A percentile compares a stretch with the other conserved stretches of the same genome.
phyloP scores from a whole-genome alignment of 2,888 invertebrate genomes.

The Rhaphigaster nebulosa region DNA sequence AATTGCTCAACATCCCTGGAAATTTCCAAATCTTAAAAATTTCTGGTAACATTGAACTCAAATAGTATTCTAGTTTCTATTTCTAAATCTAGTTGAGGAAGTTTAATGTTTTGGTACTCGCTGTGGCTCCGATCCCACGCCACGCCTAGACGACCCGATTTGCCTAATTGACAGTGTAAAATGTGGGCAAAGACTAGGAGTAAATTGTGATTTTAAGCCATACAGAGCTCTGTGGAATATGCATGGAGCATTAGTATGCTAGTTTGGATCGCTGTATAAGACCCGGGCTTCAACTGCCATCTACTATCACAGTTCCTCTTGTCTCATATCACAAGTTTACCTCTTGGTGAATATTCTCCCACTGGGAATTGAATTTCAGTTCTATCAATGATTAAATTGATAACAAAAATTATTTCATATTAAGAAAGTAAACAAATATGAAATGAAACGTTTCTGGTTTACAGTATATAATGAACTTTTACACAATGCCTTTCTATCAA shows the following conservation, averaged over 20 bases:
- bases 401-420: background rate
- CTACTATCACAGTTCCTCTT: background rate
- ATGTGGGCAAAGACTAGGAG: slow-evolving; percentile 22
- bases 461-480: too few relatives aligned
- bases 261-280: slow-evolving; percentile 34
- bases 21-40: too few relatives aligned
- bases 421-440: background rate
- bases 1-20: too few relatives aligned
- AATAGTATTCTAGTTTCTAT: background rate
- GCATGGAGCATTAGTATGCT: slow-evolving; percentile 48
- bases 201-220: slow-evolving; percentile 38
- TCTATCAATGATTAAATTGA: background rate
- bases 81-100: background rate
- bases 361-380: background rate
- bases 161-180: slow-evolving; percentile 29
- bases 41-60: too few relatives aligned
- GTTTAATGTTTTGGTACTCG: background rate
- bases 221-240: slow-evolving; percentile 37
- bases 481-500: too few relatives aligned
- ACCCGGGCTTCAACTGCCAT: slow-evolving; percentile 25
- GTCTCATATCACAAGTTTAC: background rate
- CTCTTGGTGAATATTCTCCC: background rate
- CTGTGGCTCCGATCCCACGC: background rate
- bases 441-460: too few relatives aligned
- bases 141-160: background rate